A percentile compares a stretch with the other conserved stretches of the same genome.
phyloP scores from a whole-genome alignment of 2,888 invertebrate genomes.

The Carcina quercana region DNA sequence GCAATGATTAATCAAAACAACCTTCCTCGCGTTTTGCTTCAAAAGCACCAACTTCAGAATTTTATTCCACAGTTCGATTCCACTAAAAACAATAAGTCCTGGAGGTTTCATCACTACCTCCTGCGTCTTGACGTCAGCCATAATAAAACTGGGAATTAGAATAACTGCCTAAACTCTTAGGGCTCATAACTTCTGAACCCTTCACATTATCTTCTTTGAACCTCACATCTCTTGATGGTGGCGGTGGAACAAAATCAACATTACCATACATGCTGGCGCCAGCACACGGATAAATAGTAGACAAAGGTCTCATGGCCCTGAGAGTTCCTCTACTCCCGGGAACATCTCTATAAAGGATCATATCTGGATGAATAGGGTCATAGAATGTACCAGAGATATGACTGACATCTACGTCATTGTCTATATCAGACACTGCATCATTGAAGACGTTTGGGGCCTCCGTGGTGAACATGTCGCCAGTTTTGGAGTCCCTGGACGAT shows the following conservation, averaged over 20 bases:
- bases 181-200: conserved; percentile 47
- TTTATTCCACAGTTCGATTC: conserved; percentile 9
- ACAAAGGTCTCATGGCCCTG: conserved; percentile 60
- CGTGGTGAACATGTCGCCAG: conserved; percentile 60
- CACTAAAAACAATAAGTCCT: conserved; percentile 45
- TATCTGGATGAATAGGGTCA: conserved; percentile 62
- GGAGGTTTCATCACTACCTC: conserved; percentile 32
- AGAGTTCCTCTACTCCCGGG: conserved; percentile 50
- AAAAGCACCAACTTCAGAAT: conserved; percentile 9
- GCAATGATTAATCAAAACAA: too few species aligned
- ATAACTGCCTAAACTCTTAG: conserved; percentile 57
- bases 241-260: conserved; percentile 46
- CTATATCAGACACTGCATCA: conserved; percentile 57
- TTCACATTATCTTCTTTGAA: conserved; percentile 35
- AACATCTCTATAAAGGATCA: conserved; percentile 59
- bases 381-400: conserved; percentile 66
- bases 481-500: conserved; percentile 42
- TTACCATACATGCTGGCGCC: conserved; percentile 62
- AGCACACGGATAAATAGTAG: conserved; percentile 58
- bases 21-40: too few species aligned
- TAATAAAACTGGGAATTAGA: conserved; percentile 56
- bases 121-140: conserved; percentile 45
- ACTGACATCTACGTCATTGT: conserved; percentile 58
- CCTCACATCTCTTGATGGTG: neutral
- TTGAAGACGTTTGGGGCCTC: conserved; percentile 63